Percentiles rank a stretch among this genome's conserved stretches.
phyloP scores from a whole-genome alignment of 2,888 invertebrate genomes.

The Ophion ellenae region DNA sequence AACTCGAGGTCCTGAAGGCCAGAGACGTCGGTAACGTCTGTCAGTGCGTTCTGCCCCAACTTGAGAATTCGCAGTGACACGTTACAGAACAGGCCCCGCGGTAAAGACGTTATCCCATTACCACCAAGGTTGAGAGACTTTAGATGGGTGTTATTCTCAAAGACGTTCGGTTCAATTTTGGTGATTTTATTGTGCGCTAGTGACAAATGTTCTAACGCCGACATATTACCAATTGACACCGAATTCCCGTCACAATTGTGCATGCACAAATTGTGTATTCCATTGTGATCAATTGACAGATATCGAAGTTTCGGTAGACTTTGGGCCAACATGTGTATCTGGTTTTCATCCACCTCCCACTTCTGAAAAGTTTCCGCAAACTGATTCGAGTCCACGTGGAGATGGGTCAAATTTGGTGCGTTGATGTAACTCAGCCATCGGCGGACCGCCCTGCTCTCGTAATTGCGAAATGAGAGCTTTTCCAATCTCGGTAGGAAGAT shows the following conservation, averaged over 20 bases:
- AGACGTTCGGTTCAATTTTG: background rate
- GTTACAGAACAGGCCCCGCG: background rate
- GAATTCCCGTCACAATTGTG: background rate
- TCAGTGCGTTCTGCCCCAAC: slow-evolving; percentile 18
- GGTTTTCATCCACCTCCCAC: background rate
- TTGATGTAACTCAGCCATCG: background rate
- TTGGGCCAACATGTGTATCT: background rate
- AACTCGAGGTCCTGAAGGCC: slow-evolving; percentile 2
- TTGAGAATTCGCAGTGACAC: slow-evolving; percentile 27
- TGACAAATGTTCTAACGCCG: slow-evolving; percentile 31
- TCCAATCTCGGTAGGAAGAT: slow-evolving; percentile 19
- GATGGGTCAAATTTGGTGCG: slow-evolving; percentile 38
- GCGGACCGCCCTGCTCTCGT: background rate
- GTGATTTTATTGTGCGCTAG: background rate
- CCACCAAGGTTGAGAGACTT: slow-evolving; percentile 2
- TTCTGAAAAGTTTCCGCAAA: too few relatives aligned
- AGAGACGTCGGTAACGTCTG: slow-evolving; percentile 5
- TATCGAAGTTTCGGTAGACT: slow-evolving; percentile 23
- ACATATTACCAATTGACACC: slow-evolving; percentile 3
- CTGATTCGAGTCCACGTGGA: slow-evolving; percentile 15
- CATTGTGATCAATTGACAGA: slow-evolving; percentile 15
- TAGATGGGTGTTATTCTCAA: background rate
- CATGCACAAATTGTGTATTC: background rate
- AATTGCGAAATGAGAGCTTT: slow-evolving; percentile 26
- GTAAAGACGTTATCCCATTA: slow-evolving; percentile 4